These are phyloP conservation scores for Drosophila lacicola DNA, from an alignment of 2,888 invertebrate species.

Conservation along the genomic window DNA sequence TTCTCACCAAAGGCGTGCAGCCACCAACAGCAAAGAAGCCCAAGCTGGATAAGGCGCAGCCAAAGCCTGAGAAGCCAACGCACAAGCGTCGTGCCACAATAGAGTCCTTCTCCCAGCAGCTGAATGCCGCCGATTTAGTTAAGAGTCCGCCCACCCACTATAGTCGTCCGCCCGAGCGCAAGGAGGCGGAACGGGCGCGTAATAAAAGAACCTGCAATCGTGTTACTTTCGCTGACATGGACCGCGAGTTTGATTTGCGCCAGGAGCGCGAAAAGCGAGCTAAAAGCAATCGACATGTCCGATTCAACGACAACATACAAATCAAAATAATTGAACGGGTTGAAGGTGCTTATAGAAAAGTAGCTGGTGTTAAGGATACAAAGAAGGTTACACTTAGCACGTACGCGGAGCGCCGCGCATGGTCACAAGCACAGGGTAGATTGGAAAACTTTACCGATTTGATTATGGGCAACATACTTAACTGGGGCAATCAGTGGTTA, in stretches of 20 bases:
- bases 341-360: constrained; percentile 54
- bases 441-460: constrained; percentile 83
- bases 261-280: constrained; percentile 30
- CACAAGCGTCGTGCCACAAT: constrained; percentile 33
- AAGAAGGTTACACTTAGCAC: constrained; percentile 48
- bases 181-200: constrained; percentile 43
- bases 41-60: constrained; percentile 24
- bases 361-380: constrained; percentile 45
- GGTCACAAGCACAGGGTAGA: constrained; percentile 48
- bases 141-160: background rate
- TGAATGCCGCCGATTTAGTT: constrained; percentile 38
- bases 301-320: constrained; percentile 67
- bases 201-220: constrained; percentile 49
- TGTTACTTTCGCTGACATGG: constrained; percentile 78
- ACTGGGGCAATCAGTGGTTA: constrained; percentile 90
- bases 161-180: constrained; percentile 48
- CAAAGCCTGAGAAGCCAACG: constrained; percentile 2
- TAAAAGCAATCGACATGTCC: constrained; percentile 67
- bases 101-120: constrained; percentile 57
- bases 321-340: constrained; percentile 73
- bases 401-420: constrained; percentile 66
- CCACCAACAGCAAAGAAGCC: constrained; percentile 34
- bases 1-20: constrained; percentile 84
- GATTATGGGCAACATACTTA: constrained; percentile 87
- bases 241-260: constrained; percentile 57